Evolutionary conservation across 2,888 invertebrate genomes (phyloP).

Genomic region (Eupithecia vulgata): DNA sequence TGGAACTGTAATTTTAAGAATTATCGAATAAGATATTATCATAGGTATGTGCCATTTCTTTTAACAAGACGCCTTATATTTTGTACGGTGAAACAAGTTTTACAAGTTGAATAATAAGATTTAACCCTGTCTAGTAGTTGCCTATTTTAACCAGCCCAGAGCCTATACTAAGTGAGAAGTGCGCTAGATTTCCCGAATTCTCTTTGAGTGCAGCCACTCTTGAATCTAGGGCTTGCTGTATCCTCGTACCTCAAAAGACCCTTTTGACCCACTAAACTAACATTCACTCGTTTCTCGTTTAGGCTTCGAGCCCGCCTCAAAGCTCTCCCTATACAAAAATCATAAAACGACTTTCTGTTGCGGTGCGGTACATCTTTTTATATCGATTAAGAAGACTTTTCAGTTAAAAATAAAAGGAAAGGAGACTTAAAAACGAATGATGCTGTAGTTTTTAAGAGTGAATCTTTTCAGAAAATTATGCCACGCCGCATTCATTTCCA

Average conservation of each 20-base stretch:
- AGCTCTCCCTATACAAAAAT: slow-evolving; percentile 68
- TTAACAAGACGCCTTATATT: no score
- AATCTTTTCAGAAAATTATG: slow-evolving; percentile 57
- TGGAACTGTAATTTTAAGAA: neutral
- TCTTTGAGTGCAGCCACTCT: slow-evolving; percentile 40
- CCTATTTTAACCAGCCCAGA: neutral
- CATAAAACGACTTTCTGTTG: slow-evolving; percentile 61
- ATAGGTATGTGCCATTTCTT: no score
- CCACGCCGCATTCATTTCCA: slow-evolving; percentile 51
- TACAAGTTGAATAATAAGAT: neutral
- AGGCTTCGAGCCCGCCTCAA: slow-evolving; percentile 62
- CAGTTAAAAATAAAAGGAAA: slow-evolving; percentile 49
- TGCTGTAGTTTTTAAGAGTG: slow-evolving; percentile 45
- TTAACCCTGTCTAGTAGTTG: no score
- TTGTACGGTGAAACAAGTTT: no score
- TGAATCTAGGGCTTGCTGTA: slow-evolving; percentile 57
- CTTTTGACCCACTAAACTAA: slow-evolving; percentile 71
- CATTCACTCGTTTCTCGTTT: slow-evolving; percentile 70
- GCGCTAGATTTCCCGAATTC: slow-evolving; percentile 37
- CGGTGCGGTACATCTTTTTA: slow-evolving; percentile 55
- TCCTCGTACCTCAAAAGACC: slow-evolving; percentile 63
- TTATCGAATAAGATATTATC: no score
- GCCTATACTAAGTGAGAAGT: slow-evolving; percentile 13
- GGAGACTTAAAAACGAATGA: no score
- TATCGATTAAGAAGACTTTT: slow-evolving; percentile 57